phyloP scores from a whole-genome alignment of 2,113 vertebrate genomes.

The Charadrius vociferus region DNA sequence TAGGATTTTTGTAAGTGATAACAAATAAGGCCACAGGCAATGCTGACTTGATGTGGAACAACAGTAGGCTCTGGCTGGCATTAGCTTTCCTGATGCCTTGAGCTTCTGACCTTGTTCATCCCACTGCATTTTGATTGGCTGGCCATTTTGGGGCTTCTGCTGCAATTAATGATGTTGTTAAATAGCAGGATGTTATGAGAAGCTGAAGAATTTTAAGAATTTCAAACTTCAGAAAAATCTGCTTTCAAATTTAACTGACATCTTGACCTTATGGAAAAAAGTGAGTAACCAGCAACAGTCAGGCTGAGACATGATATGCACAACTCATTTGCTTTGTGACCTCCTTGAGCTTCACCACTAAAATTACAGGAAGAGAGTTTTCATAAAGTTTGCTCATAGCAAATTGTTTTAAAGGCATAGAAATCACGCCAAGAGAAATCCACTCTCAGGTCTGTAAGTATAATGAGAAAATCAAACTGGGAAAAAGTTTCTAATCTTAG shows the following conservation, averaged over 20 bases:
- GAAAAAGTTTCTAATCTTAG: not conserved
- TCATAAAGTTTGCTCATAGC: not conserved
- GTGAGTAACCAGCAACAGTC: not conserved
- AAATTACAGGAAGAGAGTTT: not conserved
- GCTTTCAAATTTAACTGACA: not conserved
- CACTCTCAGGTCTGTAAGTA: not conserved
- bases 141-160: not conserved
- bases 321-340: not conserved
- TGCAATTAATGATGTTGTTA: not conserved
- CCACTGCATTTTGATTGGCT: not conserved
- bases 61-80: not conserved
- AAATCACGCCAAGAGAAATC: not conserved
- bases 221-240: not conserved
- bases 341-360: not conserved
- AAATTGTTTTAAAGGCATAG: not conserved
- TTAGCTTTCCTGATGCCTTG: not conserved
- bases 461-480: not conserved
- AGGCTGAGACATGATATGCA: not conserved
- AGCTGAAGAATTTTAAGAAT: not conserved
- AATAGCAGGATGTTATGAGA: not conserved
- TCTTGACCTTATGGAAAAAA: not conserved
- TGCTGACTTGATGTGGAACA: not conserved
- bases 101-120: not conserved
- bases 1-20: not conserved
- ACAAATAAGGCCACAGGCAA: not conserved